Conservation (phyloP, 2,888 invertebrate genomes). For the Amiota communis region DNA sequence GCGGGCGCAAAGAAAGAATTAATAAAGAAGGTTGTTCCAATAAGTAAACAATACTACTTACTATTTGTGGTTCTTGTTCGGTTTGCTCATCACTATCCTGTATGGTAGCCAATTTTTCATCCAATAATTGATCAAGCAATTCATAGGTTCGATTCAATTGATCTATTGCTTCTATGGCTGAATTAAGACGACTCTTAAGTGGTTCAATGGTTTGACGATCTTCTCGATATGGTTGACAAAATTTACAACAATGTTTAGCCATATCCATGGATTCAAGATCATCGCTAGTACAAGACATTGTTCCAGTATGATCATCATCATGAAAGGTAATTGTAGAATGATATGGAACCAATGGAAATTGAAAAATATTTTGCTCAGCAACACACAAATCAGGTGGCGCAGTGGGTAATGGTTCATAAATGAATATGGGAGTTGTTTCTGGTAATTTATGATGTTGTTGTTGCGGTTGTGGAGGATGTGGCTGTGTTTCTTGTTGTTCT, state of each 20-base stretch:
- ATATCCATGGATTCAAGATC: conserved; percentile 34
- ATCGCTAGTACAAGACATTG: conserved; percentile 31
- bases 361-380: conserved; percentile 60
- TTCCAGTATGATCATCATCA: conserved; percentile 5
- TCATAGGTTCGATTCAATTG: conserved; percentile 86
- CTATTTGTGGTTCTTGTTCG: background rate
- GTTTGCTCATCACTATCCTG: conserved; percentile 50
- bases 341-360: conserved; percentile 57
- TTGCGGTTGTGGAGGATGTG: too few species aligned
- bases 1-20: background rate
- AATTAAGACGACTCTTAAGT: conserved; percentile 75
- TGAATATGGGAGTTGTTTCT: conserved; percentile 36
- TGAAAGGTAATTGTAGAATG: conserved; percentile 27
- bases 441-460: background rate
- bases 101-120: conserved; percentile 76
- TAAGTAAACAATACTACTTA: background rate
- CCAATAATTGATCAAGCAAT: conserved; percentile 78
- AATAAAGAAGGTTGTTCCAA: background rate
- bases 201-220: conserved; percentile 71
- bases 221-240: conserved; percentile 62
- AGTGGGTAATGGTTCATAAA: conserved; percentile 62
- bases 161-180: conserved; percentile 79
- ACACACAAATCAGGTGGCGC: conserved; percentile 63
- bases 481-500: too few species aligned
- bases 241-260: conserved; percentile 54